Conservation (phyloP, 2,797 vertebrate genomes). For the Neosilurus mollespiculum region DNA sequence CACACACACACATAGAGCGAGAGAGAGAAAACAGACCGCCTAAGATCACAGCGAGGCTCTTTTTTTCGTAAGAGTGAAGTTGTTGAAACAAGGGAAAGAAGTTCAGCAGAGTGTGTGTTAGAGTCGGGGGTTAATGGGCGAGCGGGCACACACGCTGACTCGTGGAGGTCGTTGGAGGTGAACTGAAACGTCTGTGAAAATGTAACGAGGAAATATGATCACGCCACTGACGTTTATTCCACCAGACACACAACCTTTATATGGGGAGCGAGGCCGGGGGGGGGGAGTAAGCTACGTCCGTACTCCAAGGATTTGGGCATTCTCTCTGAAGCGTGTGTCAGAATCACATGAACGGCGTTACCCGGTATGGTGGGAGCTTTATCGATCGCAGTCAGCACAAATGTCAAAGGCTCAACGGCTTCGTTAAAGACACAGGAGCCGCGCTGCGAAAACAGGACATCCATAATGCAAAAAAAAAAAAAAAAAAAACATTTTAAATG, state of each 20-base stretch:
- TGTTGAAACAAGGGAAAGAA: constrained; percentile 55
- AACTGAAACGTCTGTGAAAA: constrained; percentile 64
- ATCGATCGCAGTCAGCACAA: constrained; percentile 52
- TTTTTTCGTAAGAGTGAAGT: constrained; percentile 32
- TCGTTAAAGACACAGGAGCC: not conserved
- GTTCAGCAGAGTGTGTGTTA: constrained; percentile 43
- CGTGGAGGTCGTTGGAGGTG: constrained; percentile 44
- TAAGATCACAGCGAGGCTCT: constrained; percentile 28
- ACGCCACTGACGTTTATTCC: constrained; percentile 64
- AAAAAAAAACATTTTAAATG: too few relatives aligned
- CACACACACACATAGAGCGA: constrained; percentile 21
- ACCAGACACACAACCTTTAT: constrained; percentile 67
- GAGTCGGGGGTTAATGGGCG: not conserved
- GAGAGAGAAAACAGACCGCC: constrained; percentile 39
- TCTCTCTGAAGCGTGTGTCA: constrained; percentile 68
- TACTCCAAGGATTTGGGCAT: constrained; percentile 60
- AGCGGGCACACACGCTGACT: constrained; percentile 22
- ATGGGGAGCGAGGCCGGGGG: constrained; percentile 10
- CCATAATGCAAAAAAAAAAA: not conserved
- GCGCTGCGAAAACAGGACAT: not conserved
- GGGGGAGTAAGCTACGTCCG: not conserved
- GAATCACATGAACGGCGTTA: constrained; percentile 35
- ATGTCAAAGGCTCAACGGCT: constrained; percentile 50
- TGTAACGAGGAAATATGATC: constrained; percentile 62
- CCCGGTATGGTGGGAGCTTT: constrained; percentile 39